Evolutionary conservation across 2,888 invertebrate genomes (phyloP).

Genomic region (Mesochorus sp.): DNA sequence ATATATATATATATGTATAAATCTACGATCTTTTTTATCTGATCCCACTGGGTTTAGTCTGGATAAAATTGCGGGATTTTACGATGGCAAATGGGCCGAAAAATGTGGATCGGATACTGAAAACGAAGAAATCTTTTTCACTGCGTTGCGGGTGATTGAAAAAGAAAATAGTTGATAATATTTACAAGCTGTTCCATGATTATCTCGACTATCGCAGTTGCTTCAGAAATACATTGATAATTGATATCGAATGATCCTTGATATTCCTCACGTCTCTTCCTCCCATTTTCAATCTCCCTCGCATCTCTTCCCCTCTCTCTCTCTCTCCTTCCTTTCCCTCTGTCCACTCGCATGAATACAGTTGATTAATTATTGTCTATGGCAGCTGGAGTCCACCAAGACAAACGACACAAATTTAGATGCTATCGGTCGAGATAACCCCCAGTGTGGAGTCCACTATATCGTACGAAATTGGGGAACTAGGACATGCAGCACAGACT

Average conservation of each 20-base stretch:
- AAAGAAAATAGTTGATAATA: too few species aligned
- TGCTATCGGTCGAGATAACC: conserved; percentile 47
- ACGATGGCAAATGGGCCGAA: neutral
- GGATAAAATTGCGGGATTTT: neutral
- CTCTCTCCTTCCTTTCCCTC: neutral
- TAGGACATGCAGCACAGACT: neutral
- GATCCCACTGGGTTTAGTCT: neutral
- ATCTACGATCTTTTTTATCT: conserved; percentile 25
- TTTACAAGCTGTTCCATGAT: too few species aligned
- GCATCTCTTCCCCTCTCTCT: neutral
- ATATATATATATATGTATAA: too few species aligned
- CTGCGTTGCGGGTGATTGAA: too few species aligned
- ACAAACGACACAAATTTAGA: conserved; percentile 56
- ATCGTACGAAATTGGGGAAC: conserved; percentile 35
- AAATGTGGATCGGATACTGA: too few species aligned
- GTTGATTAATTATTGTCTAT: conserved; percentile 47
- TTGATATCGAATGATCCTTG: too few species aligned
- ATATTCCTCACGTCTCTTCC: neutral
- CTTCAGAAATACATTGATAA: too few species aligned
- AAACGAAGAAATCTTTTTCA: too few species aligned
- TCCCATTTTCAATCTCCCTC: too few species aligned
- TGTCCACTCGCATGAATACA: conserved; percentile 20
- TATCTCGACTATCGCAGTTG: too few species aligned
- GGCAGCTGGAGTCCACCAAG: conserved; percentile 45
- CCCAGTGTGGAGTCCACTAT: conserved; percentile 41